Conservation (phyloP, 2,888 invertebrate genomes). For the Lamellibrachia columna region DNA sequence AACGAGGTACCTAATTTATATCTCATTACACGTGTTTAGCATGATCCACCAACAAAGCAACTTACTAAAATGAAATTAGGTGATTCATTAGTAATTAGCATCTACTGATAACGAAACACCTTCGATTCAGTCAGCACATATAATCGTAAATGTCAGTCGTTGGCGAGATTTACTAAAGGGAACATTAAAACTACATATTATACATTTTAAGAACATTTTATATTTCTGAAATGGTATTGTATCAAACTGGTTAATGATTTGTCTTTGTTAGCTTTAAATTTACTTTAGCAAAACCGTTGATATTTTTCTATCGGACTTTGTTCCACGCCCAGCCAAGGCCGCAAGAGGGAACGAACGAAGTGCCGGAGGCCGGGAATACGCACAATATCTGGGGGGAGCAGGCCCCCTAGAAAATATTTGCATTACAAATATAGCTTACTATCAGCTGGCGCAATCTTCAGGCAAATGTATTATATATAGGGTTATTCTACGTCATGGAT, state of each 20-base stretch:
- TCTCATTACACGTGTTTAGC: background rate
- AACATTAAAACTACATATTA: background rate
- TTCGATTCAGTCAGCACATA: background rate
- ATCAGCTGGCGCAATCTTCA: background rate
- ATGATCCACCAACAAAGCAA: background rate
- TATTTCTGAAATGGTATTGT: background rate
- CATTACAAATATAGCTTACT: conserved; percentile 4
- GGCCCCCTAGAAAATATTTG: background rate
- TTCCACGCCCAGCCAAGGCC: background rate
- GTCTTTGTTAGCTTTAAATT: background rate
- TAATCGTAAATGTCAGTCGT: background rate
- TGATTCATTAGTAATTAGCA: background rate
- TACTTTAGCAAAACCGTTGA: background rate
- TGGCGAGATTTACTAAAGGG: background rate
- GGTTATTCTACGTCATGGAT: background rate
- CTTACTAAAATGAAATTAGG: no score
- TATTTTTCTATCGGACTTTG: background rate
- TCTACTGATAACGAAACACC: background rate
- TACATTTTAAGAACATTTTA: background rate
- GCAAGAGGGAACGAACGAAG: background rate
- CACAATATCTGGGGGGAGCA: background rate
- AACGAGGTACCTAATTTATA: background rate
- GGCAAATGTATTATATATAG: background rate
- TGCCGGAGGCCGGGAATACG: background rate
- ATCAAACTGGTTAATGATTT: background rate